Base-by-base conservation (phyloP, 2,888 invertebrate species). In the Xanthia togata region DNA sequence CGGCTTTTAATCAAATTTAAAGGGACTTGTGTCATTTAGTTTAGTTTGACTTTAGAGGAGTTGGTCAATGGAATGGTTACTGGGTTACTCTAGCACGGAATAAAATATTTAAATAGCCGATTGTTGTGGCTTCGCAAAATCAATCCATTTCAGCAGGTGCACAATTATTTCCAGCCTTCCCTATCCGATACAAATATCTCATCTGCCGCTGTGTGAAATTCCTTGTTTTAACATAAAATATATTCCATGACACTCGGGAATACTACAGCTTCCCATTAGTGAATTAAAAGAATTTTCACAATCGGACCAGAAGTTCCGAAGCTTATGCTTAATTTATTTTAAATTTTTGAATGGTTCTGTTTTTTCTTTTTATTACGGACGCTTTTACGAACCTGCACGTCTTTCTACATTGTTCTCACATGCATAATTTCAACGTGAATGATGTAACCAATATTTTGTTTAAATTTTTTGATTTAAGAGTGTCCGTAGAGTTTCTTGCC, bases 1-100 rank as follows among this genome's bases (percentile, higher is more conserved):
- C 47, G n/a, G 50, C 0, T 69, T 78, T 41, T 47, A 72, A 83
- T 81, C 26, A 73, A 79, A 63, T 70, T 47, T 63, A 57, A 57
- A 79, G 62, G 68, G 47, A 26, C 1, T 23, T 11, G 63, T 63
- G 68, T 20, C 0, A 53, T 68, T 73, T 47, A n/a, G 31, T 81
- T 59, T 11, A 41, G 9, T 50, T 79, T 35, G 31, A n/a, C 35
- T 23, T 23, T 38, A 23, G 3, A 14, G 14, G n/a, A 79, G 14
- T n/a, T 38, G 23, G 62, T n/a, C 14, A 41, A 38, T 69, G 23
- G 9, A 59, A n/a, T 35, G 26, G 23, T n/a, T 14, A 23, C 4
- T 26, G n/a, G n/a, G 12, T n/a, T 35, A n/a, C 17, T 44, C 12
- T 55, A 6, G 1, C 14, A 31, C 4, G 4, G 0, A 17, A 31